A percentile compares a stretch with the other conserved stretches of the same genome.
Evolutionary conservation across 2,113 vertebrate genomes (phyloP).

Genomic region (Pavo muticus): DNA sequence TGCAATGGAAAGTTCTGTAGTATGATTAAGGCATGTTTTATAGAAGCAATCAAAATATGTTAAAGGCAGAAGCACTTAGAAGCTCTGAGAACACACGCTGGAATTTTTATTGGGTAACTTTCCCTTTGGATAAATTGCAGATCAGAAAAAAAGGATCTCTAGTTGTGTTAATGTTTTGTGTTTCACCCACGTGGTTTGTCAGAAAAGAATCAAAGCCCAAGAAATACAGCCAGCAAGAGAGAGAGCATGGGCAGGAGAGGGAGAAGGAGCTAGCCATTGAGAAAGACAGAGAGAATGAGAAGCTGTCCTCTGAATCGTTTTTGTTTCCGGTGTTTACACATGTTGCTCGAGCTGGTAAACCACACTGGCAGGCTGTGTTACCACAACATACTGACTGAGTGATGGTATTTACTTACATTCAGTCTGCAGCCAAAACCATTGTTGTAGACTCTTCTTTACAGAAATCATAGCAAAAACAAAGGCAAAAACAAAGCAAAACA

Average conservation of each 20-base stretch:
- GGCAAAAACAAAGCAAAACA: neutral
- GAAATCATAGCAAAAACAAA: neutral
- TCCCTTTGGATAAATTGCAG: slow-evolving; percentile 65
- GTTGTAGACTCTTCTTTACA: slow-evolving; percentile 52
- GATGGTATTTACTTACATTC: slow-evolving; percentile 78
- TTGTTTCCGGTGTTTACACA: slow-evolving; percentile 81
- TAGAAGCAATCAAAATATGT: slow-evolving; percentile 71
- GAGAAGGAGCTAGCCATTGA: slow-evolving; percentile 51
- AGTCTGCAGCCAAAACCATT: slow-evolving; percentile 76
- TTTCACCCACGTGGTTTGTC: slow-evolving; percentile 72
- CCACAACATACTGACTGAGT: slow-evolving; percentile 80
- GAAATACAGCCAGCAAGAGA: slow-evolving; percentile 45
- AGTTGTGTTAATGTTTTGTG: slow-evolving; percentile 62
- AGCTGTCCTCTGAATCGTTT: slow-evolving; percentile 64
- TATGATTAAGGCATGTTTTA: slow-evolving; percentile 72
- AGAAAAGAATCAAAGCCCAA: slow-evolving; percentile 52
- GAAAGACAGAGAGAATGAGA: slow-evolving; percentile 48
- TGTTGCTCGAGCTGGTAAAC: slow-evolving; percentile 81
- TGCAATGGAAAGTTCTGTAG: slow-evolving; percentile 65
- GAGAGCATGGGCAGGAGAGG: slow-evolving; percentile 22
- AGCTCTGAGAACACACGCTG: slow-evolving; percentile 70
- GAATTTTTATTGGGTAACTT: slow-evolving; percentile 72
- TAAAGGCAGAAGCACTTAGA: slow-evolving; percentile 70
- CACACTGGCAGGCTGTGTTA: slow-evolving; percentile 77
- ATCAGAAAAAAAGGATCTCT: slow-evolving; percentile 38